phyloP scores from a whole-genome alignment of 2,888 invertebrate species.

The Drosophila melanosoma region DNA sequence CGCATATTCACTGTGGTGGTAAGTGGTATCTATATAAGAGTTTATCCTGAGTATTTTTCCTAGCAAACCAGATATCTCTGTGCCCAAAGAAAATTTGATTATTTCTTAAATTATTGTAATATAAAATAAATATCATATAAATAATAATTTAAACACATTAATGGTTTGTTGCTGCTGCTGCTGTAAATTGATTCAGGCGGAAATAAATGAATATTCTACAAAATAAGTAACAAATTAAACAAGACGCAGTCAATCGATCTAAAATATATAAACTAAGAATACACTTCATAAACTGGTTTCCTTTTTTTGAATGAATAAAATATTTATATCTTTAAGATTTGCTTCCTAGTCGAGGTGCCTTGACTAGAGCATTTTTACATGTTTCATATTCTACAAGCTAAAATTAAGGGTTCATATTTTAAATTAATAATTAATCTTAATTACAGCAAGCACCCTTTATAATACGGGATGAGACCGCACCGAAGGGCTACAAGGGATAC shows the following conservation, averaged over 20 bases:
- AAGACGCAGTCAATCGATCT: neutral
- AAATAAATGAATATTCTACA: neutral
- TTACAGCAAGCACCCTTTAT: slow-evolving; percentile 93
- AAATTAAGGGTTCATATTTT: neutral
- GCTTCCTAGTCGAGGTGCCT: neutral
- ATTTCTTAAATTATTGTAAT: no score
- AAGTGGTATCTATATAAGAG: slow-evolving; percentile 80
- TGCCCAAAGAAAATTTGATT: neutral
- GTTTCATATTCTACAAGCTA: neutral
- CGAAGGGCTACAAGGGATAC: slow-evolving; percentile 92
- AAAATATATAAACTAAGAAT: neutral
- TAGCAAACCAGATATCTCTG: neutral
- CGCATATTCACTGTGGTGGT: slow-evolving; percentile 94
- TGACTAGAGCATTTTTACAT: neutral
- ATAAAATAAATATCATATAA: no score
- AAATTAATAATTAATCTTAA: neutral
- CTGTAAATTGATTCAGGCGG: neutral
- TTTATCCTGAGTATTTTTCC: neutral
- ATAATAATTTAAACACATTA: neutral
- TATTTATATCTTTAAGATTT: neutral
- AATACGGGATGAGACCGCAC: slow-evolving; percentile 88
- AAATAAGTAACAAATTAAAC: neutral
- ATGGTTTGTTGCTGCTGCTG: neutral
- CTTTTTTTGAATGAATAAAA: neutral
- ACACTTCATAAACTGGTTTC: neutral